Evolutionary conservation across 2,888 invertebrate species (phyloP), one percentile per base, ranked within the genome.

Genomic region (Euzophera pinguis): DNA sequence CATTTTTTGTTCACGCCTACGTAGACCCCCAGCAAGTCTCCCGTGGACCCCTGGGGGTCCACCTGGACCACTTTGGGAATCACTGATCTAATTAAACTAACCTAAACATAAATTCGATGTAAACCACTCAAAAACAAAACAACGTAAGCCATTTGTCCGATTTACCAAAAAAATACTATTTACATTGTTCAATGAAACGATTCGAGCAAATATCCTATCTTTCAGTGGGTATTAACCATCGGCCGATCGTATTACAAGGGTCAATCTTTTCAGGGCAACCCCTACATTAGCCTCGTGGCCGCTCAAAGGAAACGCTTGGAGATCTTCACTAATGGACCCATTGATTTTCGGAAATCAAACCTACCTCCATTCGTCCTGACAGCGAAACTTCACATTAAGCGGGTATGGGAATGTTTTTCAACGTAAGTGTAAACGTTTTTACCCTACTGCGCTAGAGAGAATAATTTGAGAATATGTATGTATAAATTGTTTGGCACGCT

Each of bases 321-420:
- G 75, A 79, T 75, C 75, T 67, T 64, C 68, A 65, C 78, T 84
- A 85, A 86, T 84, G 83, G 83, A 76, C 73, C 78, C 78, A 81
- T 81, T 82, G 82, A 78, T 82, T 82, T 79, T 69, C 63, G 63
- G 69, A 72, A 75, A 77, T 81, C 76, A 73, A 75, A 78, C 70
- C 72, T 62, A 67, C 69, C 63, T 58, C 54, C 54, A 67, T 65
- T 66, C 64, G 57, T 54, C 53, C 58, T 66, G 70, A 70, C 68
- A 65, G 69, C 63, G 63, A 65, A 69, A 63, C 62, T 67, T 47
- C 52, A 45, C 22, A 43, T 39, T 47, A 52, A 14, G 47, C 4
- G 47, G 50, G 37, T 37, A 49, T 38, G 37, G 43, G 50, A 53
- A 51, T 17, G 51, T 48, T 53, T 52, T 53, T 53, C 32, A 39